Evolutionary conservation across 2,888 invertebrate species (phyloP), one percentile per base, ranked within the genome.

Genomic region (Cheilosia scutellata): DNA sequence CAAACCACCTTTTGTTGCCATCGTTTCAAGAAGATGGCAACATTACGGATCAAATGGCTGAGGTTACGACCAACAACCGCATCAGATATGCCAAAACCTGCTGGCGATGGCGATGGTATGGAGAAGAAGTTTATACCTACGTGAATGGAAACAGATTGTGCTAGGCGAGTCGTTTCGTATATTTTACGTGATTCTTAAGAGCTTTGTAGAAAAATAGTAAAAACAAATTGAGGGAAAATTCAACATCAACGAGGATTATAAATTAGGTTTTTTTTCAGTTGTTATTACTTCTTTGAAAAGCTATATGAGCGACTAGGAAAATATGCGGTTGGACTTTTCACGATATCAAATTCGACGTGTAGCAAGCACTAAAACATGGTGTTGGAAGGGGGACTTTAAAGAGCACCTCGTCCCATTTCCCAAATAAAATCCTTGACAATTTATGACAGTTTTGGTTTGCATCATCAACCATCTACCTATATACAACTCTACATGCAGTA

Each of bases 61-160:
- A 71, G 75, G 79, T 75, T 84, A 75, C 75, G 75, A 66, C 74
- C 79, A 75, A 55, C 75, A 80, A 84, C 79, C 79, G 53, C 79
- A 80, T 84, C 79, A 65, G 71, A 84, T 79, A 76, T 79, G 75
- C 79, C 75, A 79, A 79, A 76, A 79, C 78, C 78, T 75, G 74
- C 78, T 84, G 75, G 66, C 70, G 53, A 55, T 70, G 55, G 63
- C 65, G 27, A 63, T 27, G 78, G 9, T n/a, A n/a, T 65, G 60
- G 51, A 20, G 20, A 79, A 33, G 65, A 62, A 79, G 42, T 84
- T 79, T 80, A 58, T 66, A 20, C 20, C 20, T 20, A 66, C 84
- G 79, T 80, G 71, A 84, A 84, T 79, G 78, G 70, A 84, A 84
- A 76, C 84, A 84, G 84, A 84, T 80, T 84, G 84, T 71, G 66